These are phyloP conservation scores for Physocephala rufipes DNA, from an alignment of 2,888 invertebrate genomes.

Conservation along the genomic window DNA sequence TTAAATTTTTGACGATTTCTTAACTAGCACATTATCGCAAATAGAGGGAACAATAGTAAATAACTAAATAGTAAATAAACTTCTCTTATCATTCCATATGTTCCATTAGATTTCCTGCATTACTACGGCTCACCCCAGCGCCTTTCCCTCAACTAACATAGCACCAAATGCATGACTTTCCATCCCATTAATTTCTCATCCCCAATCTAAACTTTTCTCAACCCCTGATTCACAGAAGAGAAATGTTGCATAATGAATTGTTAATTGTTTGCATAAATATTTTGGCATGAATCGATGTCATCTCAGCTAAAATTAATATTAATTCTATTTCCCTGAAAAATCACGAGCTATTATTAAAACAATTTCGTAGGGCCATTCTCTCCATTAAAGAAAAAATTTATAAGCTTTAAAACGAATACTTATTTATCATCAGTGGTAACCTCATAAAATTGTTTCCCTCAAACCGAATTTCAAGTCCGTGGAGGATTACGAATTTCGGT, in stretches of 20 bases:
- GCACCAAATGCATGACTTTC: conserved; percentile 20
- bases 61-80: neutral
- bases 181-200: neutral
- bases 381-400: no score
- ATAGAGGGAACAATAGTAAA: conserved; percentile 1
- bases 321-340: no score
- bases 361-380: no score
- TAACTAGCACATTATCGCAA: conserved; percentile 4
- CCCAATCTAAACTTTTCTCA: neutral
- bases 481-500: no score
- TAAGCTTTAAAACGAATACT: no score
- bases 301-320: no score
- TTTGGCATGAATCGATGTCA: neutral
- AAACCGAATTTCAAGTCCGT: no score
- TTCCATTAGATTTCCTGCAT: neutral
- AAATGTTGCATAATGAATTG: conserved; percentile 5
- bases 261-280: conserved; percentile 32
- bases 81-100: conserved; percentile 19
- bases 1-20: neutral
- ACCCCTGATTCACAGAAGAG: neutral
- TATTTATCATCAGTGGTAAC: no score
- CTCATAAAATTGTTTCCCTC: no score
- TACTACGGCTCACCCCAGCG: neutral
- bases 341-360: no score
- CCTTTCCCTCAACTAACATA: conserved; percentile 4